A percentile compares a stretch with the other conserved stretches of the same genome.
Conservation (phyloP, 1,140 invertebrate genomes). For the Bemisia tabaci region DNA sequence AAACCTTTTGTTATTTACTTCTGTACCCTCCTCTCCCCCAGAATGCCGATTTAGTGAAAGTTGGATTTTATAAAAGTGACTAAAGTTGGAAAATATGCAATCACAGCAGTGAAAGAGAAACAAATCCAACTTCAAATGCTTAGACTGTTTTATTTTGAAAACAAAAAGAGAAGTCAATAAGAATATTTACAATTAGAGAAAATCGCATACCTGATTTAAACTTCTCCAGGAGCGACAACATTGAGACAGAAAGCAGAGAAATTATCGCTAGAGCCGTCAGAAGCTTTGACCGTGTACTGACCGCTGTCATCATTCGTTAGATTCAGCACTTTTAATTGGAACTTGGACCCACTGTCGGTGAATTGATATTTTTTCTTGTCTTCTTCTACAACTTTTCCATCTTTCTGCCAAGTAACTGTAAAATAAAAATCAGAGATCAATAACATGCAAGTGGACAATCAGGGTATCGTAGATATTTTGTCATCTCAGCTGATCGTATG, state of each 20-base stretch:
- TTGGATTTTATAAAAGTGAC: background rate
- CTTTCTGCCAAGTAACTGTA: conserved; percentile 71
- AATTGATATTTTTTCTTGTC: conserved; percentile 62
- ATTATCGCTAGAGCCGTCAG: conserved; percentile 67
- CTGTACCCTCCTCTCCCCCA: background rate
- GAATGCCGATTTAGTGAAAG: background rate
- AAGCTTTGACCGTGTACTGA: conserved; percentile 78
- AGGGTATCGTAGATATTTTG: background rate
- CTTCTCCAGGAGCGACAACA: conserved; percentile 32
- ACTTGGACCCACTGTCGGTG: conserved; percentile 60
- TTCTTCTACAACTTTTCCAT: conserved; percentile 70
- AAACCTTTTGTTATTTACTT: no score
- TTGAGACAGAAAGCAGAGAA: conserved; percentile 75
- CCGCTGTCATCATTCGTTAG: conserved; percentile 68
- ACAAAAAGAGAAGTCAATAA: no score
- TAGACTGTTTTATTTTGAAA: no score
- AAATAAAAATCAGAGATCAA: conserved; percentile 15
- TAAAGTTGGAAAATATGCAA: background rate
- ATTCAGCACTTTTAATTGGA: conserved; percentile 55
- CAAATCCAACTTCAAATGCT: background rate
- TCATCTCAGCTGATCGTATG: background rate
- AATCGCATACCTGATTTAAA: background rate
- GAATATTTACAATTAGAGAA: no score
- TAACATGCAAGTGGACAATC: no score
- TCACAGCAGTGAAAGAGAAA: background rate